Conservation (phyloP, 2,888 invertebrate species). For the Scotopteryx bipunctaria region DNA sequence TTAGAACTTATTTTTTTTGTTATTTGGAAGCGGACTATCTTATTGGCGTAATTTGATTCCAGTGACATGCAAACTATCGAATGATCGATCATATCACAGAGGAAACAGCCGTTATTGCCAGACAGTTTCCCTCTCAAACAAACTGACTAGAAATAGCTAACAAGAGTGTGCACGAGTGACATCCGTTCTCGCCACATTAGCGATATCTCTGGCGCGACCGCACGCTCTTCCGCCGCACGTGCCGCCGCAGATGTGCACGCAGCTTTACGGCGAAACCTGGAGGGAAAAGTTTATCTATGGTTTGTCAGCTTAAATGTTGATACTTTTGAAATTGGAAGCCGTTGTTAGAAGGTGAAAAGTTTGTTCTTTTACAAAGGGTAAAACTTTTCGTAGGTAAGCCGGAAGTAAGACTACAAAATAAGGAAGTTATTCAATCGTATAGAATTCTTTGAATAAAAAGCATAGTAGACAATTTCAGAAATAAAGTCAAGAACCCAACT, state of each 20-base stretch:
- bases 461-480: too few relatives aligned
- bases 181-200: conserved; percentile 30
- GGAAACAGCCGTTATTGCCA: conserved; percentile 13
- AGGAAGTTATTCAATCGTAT: too few relatives aligned
- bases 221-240: conserved; percentile 28
- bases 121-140: conserved; percentile 17
- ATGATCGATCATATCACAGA: conserved; percentile 8
- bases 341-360: background rate
- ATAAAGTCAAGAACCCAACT: too few relatives aligned
- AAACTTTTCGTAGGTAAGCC: too few relatives aligned
- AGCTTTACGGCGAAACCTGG: conserved; percentile 23
- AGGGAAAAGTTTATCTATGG: conserved; percentile 18
- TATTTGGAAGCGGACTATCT: too few relatives aligned
- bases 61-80: background rate
- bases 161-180: conserved; percentile 22
- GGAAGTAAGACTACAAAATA: too few relatives aligned
- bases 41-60: too few relatives aligned
- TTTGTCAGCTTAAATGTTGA: conserved; percentile 15
- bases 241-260: conserved; percentile 25
- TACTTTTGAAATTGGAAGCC: conserved; percentile 20
- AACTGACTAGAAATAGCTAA: conserved; percentile 26
- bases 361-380: too few relatives aligned
- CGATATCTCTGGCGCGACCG: conserved; percentile 26
- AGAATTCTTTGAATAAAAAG: too few relatives aligned
- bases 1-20: too few relatives aligned